A percentile compares a stretch with the other conserved stretches of the same genome.
Evolutionary conservation across 2,113 vertebrate genomes (phyloP).

Genomic region (Odobenus rosmarus): DNA sequence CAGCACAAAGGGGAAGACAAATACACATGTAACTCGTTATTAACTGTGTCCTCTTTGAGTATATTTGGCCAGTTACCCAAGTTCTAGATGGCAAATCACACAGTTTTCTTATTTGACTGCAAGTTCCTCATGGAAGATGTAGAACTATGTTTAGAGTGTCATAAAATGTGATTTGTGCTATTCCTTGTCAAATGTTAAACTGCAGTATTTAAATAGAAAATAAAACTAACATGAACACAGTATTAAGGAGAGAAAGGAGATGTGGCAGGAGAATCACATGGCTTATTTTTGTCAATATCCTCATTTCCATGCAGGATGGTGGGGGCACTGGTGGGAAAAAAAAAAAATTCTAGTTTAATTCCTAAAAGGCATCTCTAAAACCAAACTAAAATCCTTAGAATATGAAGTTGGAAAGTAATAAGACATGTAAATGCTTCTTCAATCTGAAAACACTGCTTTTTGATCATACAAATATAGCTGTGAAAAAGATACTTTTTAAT

Average conservation of each 20-base stretch:
- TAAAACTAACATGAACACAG: not conserved
- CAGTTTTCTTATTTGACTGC: not conserved
- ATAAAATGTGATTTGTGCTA: not conserved
- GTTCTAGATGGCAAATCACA: not conserved
- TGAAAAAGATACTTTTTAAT: not conserved
- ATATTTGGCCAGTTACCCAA: not conserved
- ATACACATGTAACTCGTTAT: slow-evolving; percentile 88
- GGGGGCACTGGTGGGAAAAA: not conserved
- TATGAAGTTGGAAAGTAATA: not conserved
- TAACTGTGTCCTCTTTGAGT: not conserved
- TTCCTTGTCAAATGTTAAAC: not conserved
- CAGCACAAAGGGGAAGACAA: slow-evolving; percentile 94
- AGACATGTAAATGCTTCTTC: not conserved
- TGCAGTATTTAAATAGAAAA: not conserved
- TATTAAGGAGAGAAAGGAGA: not conserved
- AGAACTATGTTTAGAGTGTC: not conserved
- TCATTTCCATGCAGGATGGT: not conserved
- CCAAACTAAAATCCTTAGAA: not conserved
- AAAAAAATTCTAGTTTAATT: not conserved
- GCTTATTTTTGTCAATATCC: not conserved
- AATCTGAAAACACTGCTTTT: not conserved
- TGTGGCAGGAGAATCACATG: not conserved
- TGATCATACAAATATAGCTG: not conserved
- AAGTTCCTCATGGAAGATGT: not conserved
- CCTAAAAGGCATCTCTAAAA: not conserved